Conservation (phyloP, 2,888 invertebrate genomes). For the Orthosia cruda region DNA sequence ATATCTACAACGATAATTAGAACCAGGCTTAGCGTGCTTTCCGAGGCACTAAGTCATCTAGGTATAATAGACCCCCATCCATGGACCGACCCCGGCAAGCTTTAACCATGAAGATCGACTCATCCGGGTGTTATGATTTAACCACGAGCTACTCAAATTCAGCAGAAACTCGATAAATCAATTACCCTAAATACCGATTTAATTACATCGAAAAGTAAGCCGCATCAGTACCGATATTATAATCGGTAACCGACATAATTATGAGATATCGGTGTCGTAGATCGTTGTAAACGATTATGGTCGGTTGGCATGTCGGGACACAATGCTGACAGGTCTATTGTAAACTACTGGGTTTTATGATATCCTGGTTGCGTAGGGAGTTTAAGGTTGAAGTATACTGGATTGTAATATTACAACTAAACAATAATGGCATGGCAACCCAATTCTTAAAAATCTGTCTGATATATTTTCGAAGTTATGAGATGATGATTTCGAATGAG, state of each 20-base stretch:
- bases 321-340: constrained; percentile 75
- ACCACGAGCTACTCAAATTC: too few relatives aligned
- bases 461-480: too few relatives aligned
- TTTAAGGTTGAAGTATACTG: constrained; percentile 25
- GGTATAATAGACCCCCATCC: too few relatives aligned
- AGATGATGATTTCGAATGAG: too few relatives aligned
- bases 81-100: too few relatives aligned
- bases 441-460: too few relatives aligned
- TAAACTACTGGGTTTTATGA: constrained; percentile 75
- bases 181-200: constrained; percentile 55
- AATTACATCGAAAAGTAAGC: constrained; percentile 65
- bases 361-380: constrained; percentile 61
- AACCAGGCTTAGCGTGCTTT: too few relatives aligned
- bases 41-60: too few relatives aligned
- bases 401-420: constrained; percentile 2
- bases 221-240: constrained; percentile 69
- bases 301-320: constrained; percentile 75
- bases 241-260: constrained; percentile 67
- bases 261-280: constrained; percentile 71
- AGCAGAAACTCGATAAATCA: constrained; percentile 39
- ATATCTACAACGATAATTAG: too few relatives aligned
- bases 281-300: constrained; percentile 72
- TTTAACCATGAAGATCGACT: too few relatives aligned
- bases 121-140: too few relatives aligned
- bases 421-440: too few relatives aligned